Base-by-base conservation (phyloP, 1,140 invertebrate species). In the Ectropis grisescens region DNA sequence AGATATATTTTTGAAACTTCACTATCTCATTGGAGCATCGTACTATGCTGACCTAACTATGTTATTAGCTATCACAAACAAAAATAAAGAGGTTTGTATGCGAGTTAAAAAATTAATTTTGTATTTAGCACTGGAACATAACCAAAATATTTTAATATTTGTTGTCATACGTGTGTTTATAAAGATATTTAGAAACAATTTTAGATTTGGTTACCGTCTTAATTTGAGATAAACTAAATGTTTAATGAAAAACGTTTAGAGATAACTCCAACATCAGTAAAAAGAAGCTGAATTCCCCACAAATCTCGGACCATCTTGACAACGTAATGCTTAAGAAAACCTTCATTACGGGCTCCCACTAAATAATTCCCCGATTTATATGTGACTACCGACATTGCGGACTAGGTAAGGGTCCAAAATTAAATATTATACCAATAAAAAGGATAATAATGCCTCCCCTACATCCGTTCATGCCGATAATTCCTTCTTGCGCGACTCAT, bases 381-480 rank as follows among this genome's bases (percentile, higher is more conserved):
- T 75, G 68, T 61, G 33, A 46, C 53, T 40, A 49, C 37, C 42
- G 37, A 55, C 52, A 53, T 47, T 37, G 33, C 29, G 40, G 58
- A 56, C 58, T 64, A 59, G 62, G 55, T 67, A 67, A 71, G 58
- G 60, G 54, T 41, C 58, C 52, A 70, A 81, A 81, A 81, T 81
- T 81, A 81, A 81, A 78, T 81, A 80, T 80, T 80, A 78, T 78
- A 75, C 71, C 75, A 80, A 80, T 81, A 81, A 78, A 80, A 76
- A 65, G 64, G 72, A 74, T 75, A 61, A 61, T 80, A 76, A 80
- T 65, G 59, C 70, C 60, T 65, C 62, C 68, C 72, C 58, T 43
- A 24, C 62, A 67, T 80, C 75, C 75, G 65, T 56, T 53, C 50
- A 39, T 51, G 37, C 36, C 62, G 69, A 72, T 80, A 76, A 76